Conservation (phyloP, 2,888 invertebrate species). For the Perizoma flavofasciatum region DNA sequence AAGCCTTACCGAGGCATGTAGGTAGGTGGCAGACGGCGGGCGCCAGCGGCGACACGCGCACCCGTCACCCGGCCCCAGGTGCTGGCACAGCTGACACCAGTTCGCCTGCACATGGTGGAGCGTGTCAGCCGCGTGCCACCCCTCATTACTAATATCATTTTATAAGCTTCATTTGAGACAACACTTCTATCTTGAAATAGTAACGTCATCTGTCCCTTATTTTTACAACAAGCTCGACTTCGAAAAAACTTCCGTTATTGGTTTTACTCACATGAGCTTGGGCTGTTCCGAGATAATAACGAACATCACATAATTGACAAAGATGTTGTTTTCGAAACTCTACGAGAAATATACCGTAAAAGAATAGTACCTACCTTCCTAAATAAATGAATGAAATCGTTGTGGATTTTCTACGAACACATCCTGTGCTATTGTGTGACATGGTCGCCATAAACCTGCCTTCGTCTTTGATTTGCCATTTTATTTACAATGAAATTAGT, state of each 20-base stretch:
- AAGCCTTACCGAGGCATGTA: constrained; percentile 56
- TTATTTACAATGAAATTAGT: constrained; percentile 64
- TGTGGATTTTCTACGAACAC: constrained; percentile 55
- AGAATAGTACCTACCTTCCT: constrained; percentile 24
- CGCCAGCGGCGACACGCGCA: constrained; percentile 23
- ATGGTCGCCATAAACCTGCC: constrained; percentile 57
- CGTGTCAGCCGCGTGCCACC: constrained; percentile 71
- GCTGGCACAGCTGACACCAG: constrained; percentile 63
- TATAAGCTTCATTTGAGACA: constrained; percentile 46
- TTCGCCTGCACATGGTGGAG: constrained; percentile 55
- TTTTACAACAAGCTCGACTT: constrained; percentile 1
- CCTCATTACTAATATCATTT: constrained; percentile 45
- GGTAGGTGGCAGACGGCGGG: constrained; percentile 32
- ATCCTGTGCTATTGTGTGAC: constrained; percentile 72
- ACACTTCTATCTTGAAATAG: constrained; percentile 14
- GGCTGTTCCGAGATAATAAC: neutral
- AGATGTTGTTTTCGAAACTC: no score
- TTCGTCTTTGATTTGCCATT: constrained; percentile 57
- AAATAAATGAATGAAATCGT: constrained; percentile 62
- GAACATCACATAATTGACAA: no score
- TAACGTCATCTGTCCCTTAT: constrained; percentile 26
- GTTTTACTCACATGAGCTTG: no score
- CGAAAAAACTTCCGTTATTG: neutral
- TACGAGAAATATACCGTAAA: no score
- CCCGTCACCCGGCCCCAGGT: constrained; percentile 55